These are phyloP conservation scores for Bothrops jararaca DNA, from an alignment of 2,113 vertebrate genomes.

Conservation along the genomic window DNA sequence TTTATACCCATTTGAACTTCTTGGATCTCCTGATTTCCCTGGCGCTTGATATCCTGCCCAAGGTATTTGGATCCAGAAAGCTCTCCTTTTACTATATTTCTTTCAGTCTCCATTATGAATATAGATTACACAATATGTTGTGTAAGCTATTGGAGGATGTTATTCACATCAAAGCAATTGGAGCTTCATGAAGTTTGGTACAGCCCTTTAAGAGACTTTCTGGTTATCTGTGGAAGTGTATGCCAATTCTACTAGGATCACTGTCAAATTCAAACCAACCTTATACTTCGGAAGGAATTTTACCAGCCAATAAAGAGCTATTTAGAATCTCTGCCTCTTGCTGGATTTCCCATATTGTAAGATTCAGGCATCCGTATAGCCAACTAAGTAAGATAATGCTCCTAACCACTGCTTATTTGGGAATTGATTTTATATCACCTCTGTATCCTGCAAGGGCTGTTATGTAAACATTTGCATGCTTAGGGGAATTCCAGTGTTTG, in stretches of 20 bases:
- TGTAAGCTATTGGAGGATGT: neutral
- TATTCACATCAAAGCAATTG: neutral
- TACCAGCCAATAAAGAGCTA: neutral
- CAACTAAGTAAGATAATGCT: neutral
- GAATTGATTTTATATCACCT: neutral
- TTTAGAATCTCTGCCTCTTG: neutral
- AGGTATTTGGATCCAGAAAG: neutral
- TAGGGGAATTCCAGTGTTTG: neutral
- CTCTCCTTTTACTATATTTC: neutral
- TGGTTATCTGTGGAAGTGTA: neutral
- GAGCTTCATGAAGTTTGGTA: neutral
- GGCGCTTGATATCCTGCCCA: neutral
- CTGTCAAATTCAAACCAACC: neutral
- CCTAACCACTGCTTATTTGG: neutral
- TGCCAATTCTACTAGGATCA: neutral
- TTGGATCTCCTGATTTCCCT: neutral
- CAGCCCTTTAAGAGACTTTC: neutral
- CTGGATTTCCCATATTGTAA: neutral
- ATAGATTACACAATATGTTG: neutral
- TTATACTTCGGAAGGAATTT: neutral
- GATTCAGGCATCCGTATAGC: neutral
- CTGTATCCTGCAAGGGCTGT: neutral
- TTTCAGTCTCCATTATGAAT: neutral
- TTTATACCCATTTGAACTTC: neutral
- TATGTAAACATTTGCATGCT: neutral